These are phyloP conservation scores for Diorhabda sublineata DNA, from an alignment of 1,140 invertebrate genomes.

Conservation along the genomic window DNA sequence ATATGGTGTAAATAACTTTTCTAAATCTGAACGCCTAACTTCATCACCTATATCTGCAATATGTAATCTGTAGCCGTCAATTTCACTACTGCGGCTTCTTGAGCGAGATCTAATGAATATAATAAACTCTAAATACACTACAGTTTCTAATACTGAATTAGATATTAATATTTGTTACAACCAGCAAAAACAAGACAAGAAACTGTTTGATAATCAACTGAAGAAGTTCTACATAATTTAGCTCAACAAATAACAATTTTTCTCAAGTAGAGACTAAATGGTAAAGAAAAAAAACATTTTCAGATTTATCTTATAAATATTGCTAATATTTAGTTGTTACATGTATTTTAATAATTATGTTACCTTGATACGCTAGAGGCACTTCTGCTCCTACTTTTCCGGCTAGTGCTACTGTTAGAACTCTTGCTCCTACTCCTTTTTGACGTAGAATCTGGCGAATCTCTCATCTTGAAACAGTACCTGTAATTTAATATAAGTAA, in stretches of 20 bases:
- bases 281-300: background rate
- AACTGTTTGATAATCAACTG: background rate
- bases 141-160: background rate
- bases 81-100: constrained; percentile 41
- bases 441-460: constrained; percentile 6
- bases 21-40: constrained; percentile 53
- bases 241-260: background rate
- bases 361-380: constrained; percentile 14
- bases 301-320: background rate
- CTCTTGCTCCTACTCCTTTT: constrained; percentile 16
- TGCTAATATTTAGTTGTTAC: background rate
- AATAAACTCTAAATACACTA: constrained; percentile 1
- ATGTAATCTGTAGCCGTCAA: constrained; percentile 48
- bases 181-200: background rate
- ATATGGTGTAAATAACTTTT: constrained; percentile 63
- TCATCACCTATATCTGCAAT: constrained; percentile 52
- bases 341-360: constrained; percentile 3
- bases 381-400: constrained; percentile 15
- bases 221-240: background rate
- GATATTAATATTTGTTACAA: background rate
- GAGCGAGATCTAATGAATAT: constrained; percentile 40
- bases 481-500: too few relatives aligned
- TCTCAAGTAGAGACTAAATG: background rate
- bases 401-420: constrained; percentile 9
- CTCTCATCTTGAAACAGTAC: constrained; percentile 1